Base-by-base conservation (phyloP, 2,113 vertebrate genomes). In the Pelvicachromis taeniatus region DNA sequence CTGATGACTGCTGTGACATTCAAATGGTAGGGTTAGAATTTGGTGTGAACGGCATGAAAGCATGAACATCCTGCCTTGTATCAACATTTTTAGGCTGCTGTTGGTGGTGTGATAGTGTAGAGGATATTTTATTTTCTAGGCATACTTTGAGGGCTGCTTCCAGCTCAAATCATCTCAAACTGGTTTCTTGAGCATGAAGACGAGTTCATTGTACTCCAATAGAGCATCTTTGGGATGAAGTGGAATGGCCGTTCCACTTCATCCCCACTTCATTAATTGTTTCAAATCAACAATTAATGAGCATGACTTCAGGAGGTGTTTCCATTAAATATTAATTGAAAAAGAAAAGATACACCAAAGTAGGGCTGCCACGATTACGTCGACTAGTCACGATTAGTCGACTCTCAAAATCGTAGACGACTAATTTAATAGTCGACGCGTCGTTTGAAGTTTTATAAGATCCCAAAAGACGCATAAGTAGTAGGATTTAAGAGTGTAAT, bases 71-170 rank as follows among this genome's bases (percentile, higher is more conserved):
- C 21, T 54, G 52, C n/a, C 1, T 54, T 54, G 52, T 21, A 21
- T 54, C 21, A 54, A 54, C n/a, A 54, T 54, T 54, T 21, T 21
- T n/a, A 54, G 21, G 10, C 21, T 54, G 52, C 2, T 21, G 52
- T 12, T 21, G 12, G 52, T n/a, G 0, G n/a, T 13, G 21, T 13
- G 53, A 55, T 10, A 54, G 53, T 23, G 53, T 54, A 10, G 10
- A 23, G 53, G 21, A 54, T 54, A 23, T 54, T 23, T 54, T 54
- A 23, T 54, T 23, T 54, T 54, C 53, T 54, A 23, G 53, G 10
- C 10, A 0, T 54, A 54, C n/a, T 54, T 54, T 0, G 52, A 48
- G 19, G 26, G 26, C 26, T 26, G 26, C 26, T 26, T 26, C 26
- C 26, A 26, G 26, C 26, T 26, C 26, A 26, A 26, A 26, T 26